Conservation (phyloP, 2,888 invertebrate species). For the Congeria kusceri region DNA sequence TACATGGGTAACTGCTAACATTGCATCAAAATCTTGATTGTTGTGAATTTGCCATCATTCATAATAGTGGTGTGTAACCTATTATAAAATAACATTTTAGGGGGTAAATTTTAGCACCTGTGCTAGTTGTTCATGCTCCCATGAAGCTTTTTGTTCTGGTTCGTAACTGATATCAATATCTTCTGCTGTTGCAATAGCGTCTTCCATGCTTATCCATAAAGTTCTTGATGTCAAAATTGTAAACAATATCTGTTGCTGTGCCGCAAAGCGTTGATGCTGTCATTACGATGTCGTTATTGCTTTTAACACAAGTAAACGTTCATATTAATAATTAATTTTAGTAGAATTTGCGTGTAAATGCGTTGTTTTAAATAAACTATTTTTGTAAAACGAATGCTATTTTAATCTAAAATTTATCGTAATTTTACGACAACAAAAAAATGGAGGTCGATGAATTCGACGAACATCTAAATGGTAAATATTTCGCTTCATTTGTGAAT, state of each 20-base stretch:
- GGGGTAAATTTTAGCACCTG: slow-evolving; percentile 59
- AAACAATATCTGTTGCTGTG: background rate
- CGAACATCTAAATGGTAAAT: slow-evolving; percentile 38
- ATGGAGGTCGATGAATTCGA: slow-evolving; percentile 59
- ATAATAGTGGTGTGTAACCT: background rate
- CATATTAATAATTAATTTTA: no score
- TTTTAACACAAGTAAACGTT: no score
- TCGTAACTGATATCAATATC: slow-evolving; percentile 58
- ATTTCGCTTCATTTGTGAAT: slow-evolving; percentile 7
- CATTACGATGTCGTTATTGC: no score
- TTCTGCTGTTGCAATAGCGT: slow-evolving; percentile 61
- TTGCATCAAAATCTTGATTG: no score
- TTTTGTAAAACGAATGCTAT: no score
- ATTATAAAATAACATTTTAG: background rate
- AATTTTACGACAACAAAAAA: slow-evolving; percentile 58
- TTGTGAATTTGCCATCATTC: no score
- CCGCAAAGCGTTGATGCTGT: background rate
- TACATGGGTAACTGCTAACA: no score
- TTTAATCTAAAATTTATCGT: no score
- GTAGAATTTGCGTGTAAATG: no score
- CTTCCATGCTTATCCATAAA: slow-evolving; percentile 24
- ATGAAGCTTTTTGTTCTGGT: slow-evolving; percentile 64
- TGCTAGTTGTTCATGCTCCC: slow-evolving; percentile 81
- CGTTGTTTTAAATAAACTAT: no score
- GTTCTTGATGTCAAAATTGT: background rate